These are phyloP conservation scores for Spermophilus dauricus DNA, from an alignment of 2,113 vertebrate species.

Conservation along the genomic window DNA sequence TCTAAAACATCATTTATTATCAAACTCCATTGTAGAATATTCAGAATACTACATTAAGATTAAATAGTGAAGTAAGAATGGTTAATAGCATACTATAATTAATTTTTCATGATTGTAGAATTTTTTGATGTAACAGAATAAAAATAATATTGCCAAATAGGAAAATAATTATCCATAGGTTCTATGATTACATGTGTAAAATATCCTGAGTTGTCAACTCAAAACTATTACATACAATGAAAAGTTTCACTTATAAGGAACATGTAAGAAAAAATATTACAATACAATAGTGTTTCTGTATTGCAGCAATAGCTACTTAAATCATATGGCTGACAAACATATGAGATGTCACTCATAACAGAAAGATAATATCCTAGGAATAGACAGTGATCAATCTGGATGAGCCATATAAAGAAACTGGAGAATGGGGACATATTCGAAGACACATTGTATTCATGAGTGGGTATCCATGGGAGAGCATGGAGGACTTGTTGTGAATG, in stretches of 20 bases:
- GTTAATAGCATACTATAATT: background rate
- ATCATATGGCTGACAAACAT: background rate
- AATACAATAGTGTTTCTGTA: background rate
- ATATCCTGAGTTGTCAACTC: background rate
- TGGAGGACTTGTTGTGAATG: background rate
- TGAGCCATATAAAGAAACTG: background rate
- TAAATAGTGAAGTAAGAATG: background rate
- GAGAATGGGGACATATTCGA: background rate
- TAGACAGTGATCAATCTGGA: background rate
- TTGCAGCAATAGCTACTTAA: background rate
- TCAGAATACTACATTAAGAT: constrained; percentile 7
- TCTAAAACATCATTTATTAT: background rate
- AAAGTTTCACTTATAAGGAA: background rate
- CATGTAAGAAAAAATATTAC: background rate
- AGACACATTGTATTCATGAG: background rate
- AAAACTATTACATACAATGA: background rate
- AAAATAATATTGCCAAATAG: background rate
- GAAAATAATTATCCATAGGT: background rate
- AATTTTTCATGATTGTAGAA: background rate
- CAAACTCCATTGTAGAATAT: background rate
- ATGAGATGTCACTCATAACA: background rate
- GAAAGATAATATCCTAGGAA: background rate
- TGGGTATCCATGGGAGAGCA: background rate
- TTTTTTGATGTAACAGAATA: background rate
- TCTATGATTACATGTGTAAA: background rate